phyloP scores from a whole-genome alignment of 2,888 invertebrate species.

The Platypus cylindrus region DNA sequence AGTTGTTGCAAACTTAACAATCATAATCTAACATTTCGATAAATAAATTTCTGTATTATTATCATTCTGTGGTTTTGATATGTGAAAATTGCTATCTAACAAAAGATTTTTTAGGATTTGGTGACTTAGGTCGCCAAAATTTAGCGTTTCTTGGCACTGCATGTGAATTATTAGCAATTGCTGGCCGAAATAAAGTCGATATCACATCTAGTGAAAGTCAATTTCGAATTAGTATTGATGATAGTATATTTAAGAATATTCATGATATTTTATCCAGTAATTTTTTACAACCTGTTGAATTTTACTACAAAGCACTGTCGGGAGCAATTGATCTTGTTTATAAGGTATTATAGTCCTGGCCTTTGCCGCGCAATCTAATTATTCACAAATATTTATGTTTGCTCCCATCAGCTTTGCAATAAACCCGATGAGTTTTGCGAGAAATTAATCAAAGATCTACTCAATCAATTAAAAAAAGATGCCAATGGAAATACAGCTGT shows the following conservation, averaged over 20 bases:
- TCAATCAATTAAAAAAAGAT: slow-evolving; percentile 21
- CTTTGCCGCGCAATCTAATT: no score
- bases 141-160: slow-evolving; percentile 44
- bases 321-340: slow-evolving; percentile 49
- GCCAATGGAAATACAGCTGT: slow-evolving; percentile 5
- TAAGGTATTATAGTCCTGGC: no score
- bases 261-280: slow-evolving; percentile 35
- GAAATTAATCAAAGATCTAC: slow-evolving; percentile 21
- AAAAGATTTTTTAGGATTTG: no score
- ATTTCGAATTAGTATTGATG: slow-evolving; percentile 32
- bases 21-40: no score
- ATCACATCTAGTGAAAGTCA: slow-evolving; percentile 27
- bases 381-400: slow-evolving; percentile 1
- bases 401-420: slow-evolving; percentile 44
- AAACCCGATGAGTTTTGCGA: slow-evolving; percentile 41
- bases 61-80: no score
- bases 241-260: slow-evolving; percentile 44
- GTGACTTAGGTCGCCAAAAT: slow-evolving; percentile 24
- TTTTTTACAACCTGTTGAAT: slow-evolving; percentile 37
- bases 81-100: no score
- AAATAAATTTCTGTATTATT: no score
- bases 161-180: slow-evolving; percentile 44
- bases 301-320: slow-evolving; percentile 45
- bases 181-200: slow-evolving; percentile 32
- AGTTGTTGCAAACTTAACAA: no score